phyloP scores from a whole-genome alignment of 2,888 invertebrate genomes.

The Heliconius hortense region DNA sequence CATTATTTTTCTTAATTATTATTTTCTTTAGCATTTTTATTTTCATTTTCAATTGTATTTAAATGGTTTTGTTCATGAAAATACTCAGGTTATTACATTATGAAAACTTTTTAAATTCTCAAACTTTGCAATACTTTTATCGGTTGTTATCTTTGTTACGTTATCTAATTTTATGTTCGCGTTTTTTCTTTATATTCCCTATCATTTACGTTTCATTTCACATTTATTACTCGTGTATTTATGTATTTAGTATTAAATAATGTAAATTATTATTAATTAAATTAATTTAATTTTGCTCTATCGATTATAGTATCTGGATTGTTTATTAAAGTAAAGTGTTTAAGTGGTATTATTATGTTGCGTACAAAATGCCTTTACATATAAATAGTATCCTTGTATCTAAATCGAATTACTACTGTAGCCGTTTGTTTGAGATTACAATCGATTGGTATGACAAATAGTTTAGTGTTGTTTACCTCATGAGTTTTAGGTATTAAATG shows the following conservation, averaged over 20 bases:
- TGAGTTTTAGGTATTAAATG: slow-evolving; percentile 80
- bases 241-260: slow-evolving; percentile 73
- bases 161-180: slow-evolving; percentile 76
- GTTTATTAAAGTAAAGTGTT: slow-evolving; percentile 50
- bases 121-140: slow-evolving; percentile 49
- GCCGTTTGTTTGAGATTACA: slow-evolving; percentile 59
- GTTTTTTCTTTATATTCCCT: slow-evolving; percentile 49
- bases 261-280: slow-evolving; percentile 68
- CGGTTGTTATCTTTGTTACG: slow-evolving; percentile 77
- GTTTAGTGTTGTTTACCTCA: slow-evolving; percentile 81
- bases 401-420: slow-evolving; percentile 52
- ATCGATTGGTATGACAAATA: slow-evolving; percentile 71
- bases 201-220: slow-evolving; percentile 59
- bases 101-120: slow-evolving; percentile 10
- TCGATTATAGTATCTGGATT: slow-evolving; percentile 66
- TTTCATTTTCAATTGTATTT: slow-evolving; percentile 1
- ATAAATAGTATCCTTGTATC: slow-evolving; percentile 47
- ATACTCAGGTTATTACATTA: slow-evolving; percentile 14
- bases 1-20: slow-evolving; percentile 21
- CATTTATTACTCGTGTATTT: slow-evolving; percentile 67
- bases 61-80: not conserved
- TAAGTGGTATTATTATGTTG: slow-evolving; percentile 41
- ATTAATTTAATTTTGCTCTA: slow-evolving; percentile 50
- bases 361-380: slow-evolving; percentile 43
- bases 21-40: not conserved